Conservation (phyloP, 2,113 vertebrate species). For the Nothobranchius furzeri region DNA sequence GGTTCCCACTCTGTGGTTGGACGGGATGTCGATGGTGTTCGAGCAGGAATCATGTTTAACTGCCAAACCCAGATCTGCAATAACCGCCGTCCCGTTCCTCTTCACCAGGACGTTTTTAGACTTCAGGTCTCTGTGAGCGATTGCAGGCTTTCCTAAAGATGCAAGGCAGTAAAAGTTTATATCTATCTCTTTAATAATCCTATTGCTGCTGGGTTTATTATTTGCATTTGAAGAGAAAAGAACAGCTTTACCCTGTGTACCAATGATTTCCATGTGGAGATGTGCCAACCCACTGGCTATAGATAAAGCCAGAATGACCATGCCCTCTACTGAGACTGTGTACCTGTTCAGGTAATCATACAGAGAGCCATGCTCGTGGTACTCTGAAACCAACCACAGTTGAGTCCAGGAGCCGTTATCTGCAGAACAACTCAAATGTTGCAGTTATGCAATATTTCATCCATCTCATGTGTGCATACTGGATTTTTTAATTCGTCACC, state of each 20-base stretch:
- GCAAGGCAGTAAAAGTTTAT: conserved; percentile 6
- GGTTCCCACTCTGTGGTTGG: conserved; percentile 93
- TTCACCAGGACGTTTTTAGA: conserved; percentile 98
- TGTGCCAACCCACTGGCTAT: conserved; percentile 94
- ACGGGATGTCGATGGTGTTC: conserved; percentile 91
- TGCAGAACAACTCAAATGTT: conserved; percentile 54
- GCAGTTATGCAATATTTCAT: neutral
- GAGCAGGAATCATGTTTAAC: conserved; percentile 92
- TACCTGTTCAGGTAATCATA: conserved; percentile 95
- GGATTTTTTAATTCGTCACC: conserved; percentile 70
- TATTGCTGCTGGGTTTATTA: neutral
- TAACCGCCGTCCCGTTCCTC: conserved; percentile 91
- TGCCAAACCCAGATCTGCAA: conserved; percentile 94
- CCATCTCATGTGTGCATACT: neutral
- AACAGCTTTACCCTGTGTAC: conserved; percentile 87
- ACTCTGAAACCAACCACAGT: conserved; percentile 98
- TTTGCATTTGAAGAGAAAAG: neutral
- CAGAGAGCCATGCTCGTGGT: conserved; percentile 94
- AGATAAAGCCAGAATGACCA: conserved; percentile 86
- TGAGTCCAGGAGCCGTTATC: conserved; percentile 98
- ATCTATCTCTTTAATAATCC: neutral
- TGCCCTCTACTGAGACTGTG: conserved; percentile 85
- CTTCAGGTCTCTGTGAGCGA: conserved; percentile 97
- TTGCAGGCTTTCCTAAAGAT: conserved; percentile 92
- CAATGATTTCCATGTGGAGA: conserved; percentile 98